Evolutionary conservation across 2,797 vertebrate genomes (phyloP).

Genomic region (Pagetopsis macropterus): DNA sequence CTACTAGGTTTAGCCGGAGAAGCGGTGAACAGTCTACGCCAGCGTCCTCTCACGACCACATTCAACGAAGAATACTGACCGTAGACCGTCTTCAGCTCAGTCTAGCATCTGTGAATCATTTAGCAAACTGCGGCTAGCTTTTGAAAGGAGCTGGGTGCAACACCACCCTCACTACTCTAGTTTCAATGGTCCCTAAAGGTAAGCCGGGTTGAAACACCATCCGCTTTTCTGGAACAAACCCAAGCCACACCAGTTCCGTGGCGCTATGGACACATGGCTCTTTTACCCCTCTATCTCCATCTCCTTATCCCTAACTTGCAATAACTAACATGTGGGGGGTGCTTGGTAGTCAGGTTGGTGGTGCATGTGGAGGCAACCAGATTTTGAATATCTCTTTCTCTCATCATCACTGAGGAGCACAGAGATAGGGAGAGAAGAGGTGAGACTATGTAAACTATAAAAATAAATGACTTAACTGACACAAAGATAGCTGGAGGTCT

Average conservation of each 20-base stretch:
- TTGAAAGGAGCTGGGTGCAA: constrained; percentile 32
- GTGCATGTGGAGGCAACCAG: not conserved
- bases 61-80: too few relatives aligned
- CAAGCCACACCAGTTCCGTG: constrained; percentile 46
- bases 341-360: constrained; percentile 4
- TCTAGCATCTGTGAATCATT: constrained; percentile 49
- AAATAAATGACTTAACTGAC: too few relatives aligned
- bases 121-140: constrained; percentile 21
- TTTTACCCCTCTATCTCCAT: constrained; percentile 34
- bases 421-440: not conserved
- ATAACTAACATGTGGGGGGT: constrained; percentile 35
- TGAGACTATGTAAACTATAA: not conserved
- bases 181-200: constrained; percentile 45
- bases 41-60: too few relatives aligned
- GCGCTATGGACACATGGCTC: constrained; percentile 9
- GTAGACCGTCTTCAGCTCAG: not conserved
- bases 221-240: constrained; percentile 36
- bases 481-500: too few relatives aligned
- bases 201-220: constrained; percentile 30
- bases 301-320: constrained; percentile 22
- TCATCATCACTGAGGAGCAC: not conserved
- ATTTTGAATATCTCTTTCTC: constrained; percentile 7
- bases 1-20: too few relatives aligned
- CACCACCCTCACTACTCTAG: constrained; percentile 19
- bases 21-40: too few relatives aligned